Conservation (phyloP, 1,140 invertebrate genomes). For the Pachypsylla venusta region DNA sequence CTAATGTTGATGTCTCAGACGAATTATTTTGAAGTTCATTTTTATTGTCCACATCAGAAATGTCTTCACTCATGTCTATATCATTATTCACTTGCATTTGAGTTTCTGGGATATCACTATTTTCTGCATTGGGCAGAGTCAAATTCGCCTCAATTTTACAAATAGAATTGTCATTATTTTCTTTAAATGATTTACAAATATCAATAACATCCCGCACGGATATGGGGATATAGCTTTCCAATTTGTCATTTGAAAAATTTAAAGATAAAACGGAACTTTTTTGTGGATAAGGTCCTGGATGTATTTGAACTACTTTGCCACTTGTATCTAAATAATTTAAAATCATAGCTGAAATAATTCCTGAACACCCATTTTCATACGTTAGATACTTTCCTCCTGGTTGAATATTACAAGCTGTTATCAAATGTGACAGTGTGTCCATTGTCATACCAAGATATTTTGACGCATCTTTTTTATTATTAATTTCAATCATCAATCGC, state of each 20-base stretch:
- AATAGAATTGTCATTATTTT: background rate
- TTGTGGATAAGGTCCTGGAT: constrained; percentile 58
- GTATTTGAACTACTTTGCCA: constrained; percentile 55
- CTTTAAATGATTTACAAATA: background rate
- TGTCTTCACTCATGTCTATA: too few species aligned
- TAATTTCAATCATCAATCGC: constrained; percentile 54
- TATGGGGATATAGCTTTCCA: constrained; percentile 17
- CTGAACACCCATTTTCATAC: constrained; percentile 73
- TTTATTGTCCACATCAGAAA: too few species aligned
- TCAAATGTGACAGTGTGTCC: constrained; percentile 74
- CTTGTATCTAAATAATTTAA: constrained; percentile 49
- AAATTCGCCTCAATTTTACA: too few species aligned
- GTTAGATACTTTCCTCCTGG: constrained; percentile 61
- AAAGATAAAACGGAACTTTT: constrained; percentile 59
- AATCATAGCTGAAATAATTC: constrained; percentile 65
- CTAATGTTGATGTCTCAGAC: too few species aligned
- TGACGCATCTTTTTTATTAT: constrained; percentile 41
- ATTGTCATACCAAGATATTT: constrained; percentile 66
- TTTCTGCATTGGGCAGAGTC: too few species aligned
- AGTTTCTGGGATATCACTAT: too few species aligned
- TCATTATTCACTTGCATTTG: too few species aligned
- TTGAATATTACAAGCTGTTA: constrained; percentile 63
- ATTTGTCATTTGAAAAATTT: constrained; percentile 52
- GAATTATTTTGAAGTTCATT: too few species aligned
- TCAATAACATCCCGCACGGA: constrained; percentile 11